phyloP scores from a whole-genome alignment of 2,797 vertebrate genomes.

The Anguilla pacifica region DNA sequence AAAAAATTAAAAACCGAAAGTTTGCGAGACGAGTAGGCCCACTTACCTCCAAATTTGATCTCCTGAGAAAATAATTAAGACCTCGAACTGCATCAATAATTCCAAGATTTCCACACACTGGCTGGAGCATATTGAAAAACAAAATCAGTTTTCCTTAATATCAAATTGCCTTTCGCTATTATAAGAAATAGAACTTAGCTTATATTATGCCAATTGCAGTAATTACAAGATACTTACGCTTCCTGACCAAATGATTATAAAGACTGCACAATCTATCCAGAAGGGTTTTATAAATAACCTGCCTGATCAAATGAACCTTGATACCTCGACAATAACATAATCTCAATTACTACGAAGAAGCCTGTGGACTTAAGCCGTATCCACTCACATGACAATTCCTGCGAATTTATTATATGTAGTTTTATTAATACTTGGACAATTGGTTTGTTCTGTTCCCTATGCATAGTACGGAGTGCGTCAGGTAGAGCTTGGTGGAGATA shows the following conservation, averaged over 20 bases:
- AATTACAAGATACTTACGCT: neutral
- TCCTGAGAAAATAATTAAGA: constrained; percentile 13
- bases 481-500: constrained; percentile 72
- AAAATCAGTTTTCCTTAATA: constrained; percentile 14
- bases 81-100: constrained; percentile 10
- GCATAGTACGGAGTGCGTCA: constrained; percentile 77
- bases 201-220: neutral
- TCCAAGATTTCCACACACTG: constrained; percentile 5
- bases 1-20: neutral
- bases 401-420: constrained; percentile 49
- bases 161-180: neutral
- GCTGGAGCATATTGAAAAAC: constrained; percentile 15
- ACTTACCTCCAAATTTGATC: constrained; percentile 14
- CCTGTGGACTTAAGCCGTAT: constrained; percentile 45
- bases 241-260: neutral
- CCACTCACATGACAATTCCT: constrained; percentile 74
- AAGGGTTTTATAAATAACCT: constrained; percentile 33
- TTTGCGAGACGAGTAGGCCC: constrained; percentile 5
- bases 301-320: constrained; percentile 63
- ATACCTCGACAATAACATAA: constrained; percentile 39
- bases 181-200: neutral
- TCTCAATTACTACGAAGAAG: neutral
- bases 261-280: neutral
- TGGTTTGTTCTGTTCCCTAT: constrained; percentile 78
- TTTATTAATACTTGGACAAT: constrained; percentile 64